These are phyloP conservation scores for Trachymyrmex cornetzi DNA, from an alignment of 1,140 invertebrate species.

Conservation along the genomic window DNA sequence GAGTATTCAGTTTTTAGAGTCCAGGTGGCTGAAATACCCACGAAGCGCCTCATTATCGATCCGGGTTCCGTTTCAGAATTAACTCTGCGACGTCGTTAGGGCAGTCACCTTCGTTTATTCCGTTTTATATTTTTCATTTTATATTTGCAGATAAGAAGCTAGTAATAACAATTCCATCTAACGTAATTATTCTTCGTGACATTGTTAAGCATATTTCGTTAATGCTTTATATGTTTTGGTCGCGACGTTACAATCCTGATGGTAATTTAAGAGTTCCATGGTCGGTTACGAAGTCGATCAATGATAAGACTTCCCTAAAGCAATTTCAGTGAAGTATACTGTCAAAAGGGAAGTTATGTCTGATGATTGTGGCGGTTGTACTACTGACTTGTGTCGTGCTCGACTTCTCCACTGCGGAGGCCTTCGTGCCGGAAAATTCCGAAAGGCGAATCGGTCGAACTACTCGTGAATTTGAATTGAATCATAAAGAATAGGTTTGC, in stretches of 20 bases:
- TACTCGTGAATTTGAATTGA: slow-evolving; percentile 30
- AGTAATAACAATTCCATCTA: neutral
- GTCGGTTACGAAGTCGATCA: neutral
- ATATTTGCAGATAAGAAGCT: neutral
- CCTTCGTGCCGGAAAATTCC: neutral
- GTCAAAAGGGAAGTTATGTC: slow-evolving; percentile 63
- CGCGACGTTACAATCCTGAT: neutral
- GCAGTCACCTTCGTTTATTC: slow-evolving; percentile 39
- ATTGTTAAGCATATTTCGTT: neutral
- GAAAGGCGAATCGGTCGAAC: slow-evolving; percentile 33
- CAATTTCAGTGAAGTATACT: neutral
- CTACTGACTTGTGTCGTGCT: slow-evolving; percentile 75
- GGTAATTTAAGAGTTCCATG: neutral
- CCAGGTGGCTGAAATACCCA: slow-evolving; percentile 5
- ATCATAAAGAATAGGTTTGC: slow-evolving; percentile 19
- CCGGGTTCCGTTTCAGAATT: slow-evolving; percentile 54
- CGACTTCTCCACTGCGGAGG: slow-evolving; percentile 26
- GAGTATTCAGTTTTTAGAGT: slow-evolving; percentile 58
- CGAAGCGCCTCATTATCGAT: slow-evolving; percentile 52
- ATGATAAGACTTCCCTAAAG: neutral
- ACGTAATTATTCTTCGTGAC: neutral
- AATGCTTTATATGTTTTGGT: neutral
- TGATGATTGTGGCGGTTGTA: slow-evolving; percentile 75
- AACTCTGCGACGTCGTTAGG: slow-evolving; percentile 28
- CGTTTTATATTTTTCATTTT: slow-evolving; percentile 15